Conservation (phyloP, 2,888 invertebrate genomes). For the Serrognathus titanus region DNA sequence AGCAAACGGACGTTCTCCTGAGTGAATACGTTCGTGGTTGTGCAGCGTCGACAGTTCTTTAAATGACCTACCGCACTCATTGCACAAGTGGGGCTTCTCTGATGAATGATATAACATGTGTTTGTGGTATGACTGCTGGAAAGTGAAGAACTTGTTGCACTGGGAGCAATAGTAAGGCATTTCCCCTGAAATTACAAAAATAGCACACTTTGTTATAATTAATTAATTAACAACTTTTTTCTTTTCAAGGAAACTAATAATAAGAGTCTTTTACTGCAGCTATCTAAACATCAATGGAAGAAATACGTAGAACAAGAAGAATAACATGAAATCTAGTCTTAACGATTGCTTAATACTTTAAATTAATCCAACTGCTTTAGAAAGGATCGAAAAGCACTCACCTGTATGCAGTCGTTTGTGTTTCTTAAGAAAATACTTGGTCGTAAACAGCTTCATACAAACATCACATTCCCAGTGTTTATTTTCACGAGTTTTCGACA, state of each 20-base stretch:
- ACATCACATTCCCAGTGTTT: constrained; percentile 86
- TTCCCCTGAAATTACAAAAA: constrained; percentile 61
- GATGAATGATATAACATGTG: constrained; percentile 83
- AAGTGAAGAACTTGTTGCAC: constrained; percentile 82
- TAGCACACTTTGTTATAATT: not conserved
- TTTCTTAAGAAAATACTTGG: constrained; percentile 85
- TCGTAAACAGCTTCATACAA: constrained; percentile 80
- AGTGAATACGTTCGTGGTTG: constrained; percentile 81
- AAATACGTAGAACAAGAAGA: too few species aligned
- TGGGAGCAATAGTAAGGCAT: constrained; percentile 81
- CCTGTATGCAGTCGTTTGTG: constrained; percentile 84
- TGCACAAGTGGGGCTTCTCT: constrained; percentile 74
- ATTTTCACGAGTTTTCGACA: constrained; percentile 50
- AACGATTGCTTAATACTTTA: too few species aligned
- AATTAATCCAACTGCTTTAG: not conserved
- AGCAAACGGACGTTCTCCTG: constrained; percentile 81
- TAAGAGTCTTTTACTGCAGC: too few species aligned
- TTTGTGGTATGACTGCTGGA: constrained; percentile 87
- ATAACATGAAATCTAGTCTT: too few species aligned
- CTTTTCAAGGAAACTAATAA: too few species aligned
- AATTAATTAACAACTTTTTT: too few species aligned
- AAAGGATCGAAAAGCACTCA: constrained; percentile 33
- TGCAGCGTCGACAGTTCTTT: constrained; percentile 84
- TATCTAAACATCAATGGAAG: too few species aligned
- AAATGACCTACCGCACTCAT: constrained; percentile 76